Evolutionary conservation across 2,888 invertebrate genomes (phyloP).

Genomic region (Schrankia costaestrigalis): DNA sequence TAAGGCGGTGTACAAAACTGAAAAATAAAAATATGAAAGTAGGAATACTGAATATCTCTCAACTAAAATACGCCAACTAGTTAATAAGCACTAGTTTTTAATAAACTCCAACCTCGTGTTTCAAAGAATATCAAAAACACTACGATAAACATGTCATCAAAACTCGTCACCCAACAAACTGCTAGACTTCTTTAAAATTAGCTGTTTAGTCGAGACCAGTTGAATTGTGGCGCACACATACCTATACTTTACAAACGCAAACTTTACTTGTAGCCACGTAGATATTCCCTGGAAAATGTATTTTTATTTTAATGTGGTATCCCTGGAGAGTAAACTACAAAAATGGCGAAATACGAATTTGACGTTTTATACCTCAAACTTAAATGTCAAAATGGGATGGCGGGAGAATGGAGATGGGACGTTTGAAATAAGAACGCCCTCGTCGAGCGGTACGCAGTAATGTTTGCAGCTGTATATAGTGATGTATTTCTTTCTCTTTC

Average conservation of each 20-base stretch:
- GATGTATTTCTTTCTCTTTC: constrained; percentile 53
- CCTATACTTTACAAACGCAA: constrained; percentile 58
- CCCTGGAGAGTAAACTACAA: constrained; percentile 40
- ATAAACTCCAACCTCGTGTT: constrained; percentile 11
- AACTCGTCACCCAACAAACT: constrained; percentile 41
- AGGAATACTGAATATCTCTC: no score
- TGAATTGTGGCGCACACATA: constrained; percentile 61
- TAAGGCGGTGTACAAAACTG: no score
- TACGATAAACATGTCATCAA: constrained; percentile 34
- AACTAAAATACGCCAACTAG: no score
- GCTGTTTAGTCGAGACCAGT: constrained; percentile 65
- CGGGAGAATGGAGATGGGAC: constrained; percentile 31
- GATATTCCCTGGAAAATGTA: constrained; percentile 78
- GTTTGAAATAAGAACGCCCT: constrained; percentile 38
- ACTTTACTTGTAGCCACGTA: constrained; percentile 73
- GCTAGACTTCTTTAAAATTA: constrained; percentile 69
- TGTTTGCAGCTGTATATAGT: constrained; percentile 72
- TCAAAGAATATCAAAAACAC: constrained; percentile 29
- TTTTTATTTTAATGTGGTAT: constrained; percentile 70
- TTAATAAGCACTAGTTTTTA: no score
- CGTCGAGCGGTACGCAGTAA: constrained; percentile 62
- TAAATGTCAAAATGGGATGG: constrained; percentile 28
- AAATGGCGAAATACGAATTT: constrained; percentile 19
- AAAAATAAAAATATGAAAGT: no score
- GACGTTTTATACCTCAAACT: constrained; percentile 10